Percentiles rank a stretch among this genome's conserved stretches.
phyloP scores from a whole-genome alignment of 2,113 vertebrate genomes.

The Melanocharis versteri region DNA sequence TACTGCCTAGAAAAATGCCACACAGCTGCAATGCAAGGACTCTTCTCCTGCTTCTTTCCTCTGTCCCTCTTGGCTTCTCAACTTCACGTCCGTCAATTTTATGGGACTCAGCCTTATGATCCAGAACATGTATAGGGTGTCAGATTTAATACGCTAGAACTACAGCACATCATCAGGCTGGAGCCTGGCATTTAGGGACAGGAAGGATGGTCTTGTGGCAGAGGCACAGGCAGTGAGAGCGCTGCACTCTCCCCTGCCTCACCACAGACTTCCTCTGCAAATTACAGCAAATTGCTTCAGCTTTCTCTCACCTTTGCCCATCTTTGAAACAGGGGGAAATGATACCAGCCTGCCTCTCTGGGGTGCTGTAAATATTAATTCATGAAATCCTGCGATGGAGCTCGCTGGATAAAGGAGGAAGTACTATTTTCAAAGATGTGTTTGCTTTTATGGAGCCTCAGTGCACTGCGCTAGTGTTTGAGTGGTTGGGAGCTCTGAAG shows the following conservation, averaged over 20 bases:
- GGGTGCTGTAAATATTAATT: background rate
- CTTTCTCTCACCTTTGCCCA: background rate
- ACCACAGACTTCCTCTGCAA: background rate
- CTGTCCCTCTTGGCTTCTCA: background rate
- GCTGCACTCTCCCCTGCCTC: background rate
- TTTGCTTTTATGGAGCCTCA: background rate
- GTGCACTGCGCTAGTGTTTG: fast-evolving
- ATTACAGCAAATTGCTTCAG: background rate
- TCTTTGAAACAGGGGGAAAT: background rate
- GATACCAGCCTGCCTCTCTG: background rate
- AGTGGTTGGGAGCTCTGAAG: background rate
- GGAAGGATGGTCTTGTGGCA: background rate
- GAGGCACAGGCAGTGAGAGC: background rate
- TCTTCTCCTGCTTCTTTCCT: conserved; percentile 7
- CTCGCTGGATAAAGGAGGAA: background rate
- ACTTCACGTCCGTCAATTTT: background rate
- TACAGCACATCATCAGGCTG: background rate
- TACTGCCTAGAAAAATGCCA: conserved; percentile 31
- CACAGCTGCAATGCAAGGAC: background rate
- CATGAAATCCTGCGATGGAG: background rate
- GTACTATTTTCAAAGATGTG: background rate
- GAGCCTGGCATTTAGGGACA: background rate
- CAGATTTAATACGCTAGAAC: background rate
- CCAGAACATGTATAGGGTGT: background rate
- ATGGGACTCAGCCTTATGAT: background rate